Percentiles rank a stretch among this genome's conserved stretches.
These are phyloP conservation scores for Aplodontia rufa DNA, from an alignment of 2,113 vertebrate genomes.

Conservation along the genomic window DNA sequence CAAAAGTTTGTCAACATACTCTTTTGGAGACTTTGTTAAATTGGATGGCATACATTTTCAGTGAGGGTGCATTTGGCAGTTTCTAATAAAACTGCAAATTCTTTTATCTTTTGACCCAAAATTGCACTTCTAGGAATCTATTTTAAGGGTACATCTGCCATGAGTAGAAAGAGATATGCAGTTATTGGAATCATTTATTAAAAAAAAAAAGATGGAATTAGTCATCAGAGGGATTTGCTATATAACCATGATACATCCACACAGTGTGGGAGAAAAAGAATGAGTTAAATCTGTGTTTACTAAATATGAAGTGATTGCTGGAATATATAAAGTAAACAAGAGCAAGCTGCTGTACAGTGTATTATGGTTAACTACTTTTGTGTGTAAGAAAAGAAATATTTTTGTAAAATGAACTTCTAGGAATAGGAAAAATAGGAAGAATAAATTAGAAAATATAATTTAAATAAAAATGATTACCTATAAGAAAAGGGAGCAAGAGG, in stretches of 20 bases:
- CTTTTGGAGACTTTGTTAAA: slow-evolving; percentile 6
- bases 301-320: not conserved
- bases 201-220: slow-evolving; percentile 4
- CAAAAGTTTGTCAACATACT: not conserved
- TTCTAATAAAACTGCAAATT: slow-evolving; percentile 8
- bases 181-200: slow-evolving; percentile 39
- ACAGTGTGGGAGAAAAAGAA: not conserved
- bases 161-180: not conserved
- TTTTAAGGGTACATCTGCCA: slow-evolving; percentile 21
- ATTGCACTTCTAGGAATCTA: slow-evolving; percentile 18
- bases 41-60: not conserved
- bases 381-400: not conserved
- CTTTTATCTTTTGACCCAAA: slow-evolving; percentile 56
- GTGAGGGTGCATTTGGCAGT: not conserved
- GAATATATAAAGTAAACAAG: not conserved
- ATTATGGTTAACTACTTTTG: not conserved
- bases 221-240: not conserved
- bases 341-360: not conserved
- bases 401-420: not conserved
- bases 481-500: not conserved
- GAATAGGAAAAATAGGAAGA: not conserved
- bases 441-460: not conserved
- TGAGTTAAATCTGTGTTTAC: not conserved
- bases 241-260: not conserved
- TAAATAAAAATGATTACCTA: slow-evolving; percentile 1